Conservation (phyloP, 2,888 invertebrate species). For the Aphidoletes aphidimyza region DNA sequence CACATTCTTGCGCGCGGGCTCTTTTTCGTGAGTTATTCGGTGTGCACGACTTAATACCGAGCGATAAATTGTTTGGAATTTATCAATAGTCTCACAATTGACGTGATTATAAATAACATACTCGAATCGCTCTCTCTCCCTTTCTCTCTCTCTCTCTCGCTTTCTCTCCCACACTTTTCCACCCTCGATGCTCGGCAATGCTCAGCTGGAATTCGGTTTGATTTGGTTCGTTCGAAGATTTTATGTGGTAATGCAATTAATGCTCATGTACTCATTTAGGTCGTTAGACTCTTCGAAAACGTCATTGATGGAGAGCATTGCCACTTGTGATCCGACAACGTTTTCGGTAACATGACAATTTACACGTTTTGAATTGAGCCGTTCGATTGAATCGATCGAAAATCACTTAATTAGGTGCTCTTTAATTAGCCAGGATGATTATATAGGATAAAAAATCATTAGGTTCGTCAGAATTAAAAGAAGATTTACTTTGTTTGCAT, state of each 20-base stretch:
- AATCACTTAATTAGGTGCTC: slow-evolving; percentile 37
- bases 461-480: no score
- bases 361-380: neutral
- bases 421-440: slow-evolving; percentile 7
- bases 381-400: neutral
- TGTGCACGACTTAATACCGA: neutral
- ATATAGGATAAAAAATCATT: no score
- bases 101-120: slow-evolving; percentile 51
- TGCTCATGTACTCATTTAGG: slow-evolving; percentile 12
- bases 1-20: neutral
- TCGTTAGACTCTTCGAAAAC: slow-evolving; percentile 24
- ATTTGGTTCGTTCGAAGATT: neutral
- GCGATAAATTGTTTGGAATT: slow-evolving; percentile 52
- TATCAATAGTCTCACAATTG: slow-evolving; percentile 52
- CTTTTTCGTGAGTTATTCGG: neutral
- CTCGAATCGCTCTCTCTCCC: neutral
- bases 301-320: neutral
- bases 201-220: no score
- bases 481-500: no score
- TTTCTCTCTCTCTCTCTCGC: no score
- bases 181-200: neutral
- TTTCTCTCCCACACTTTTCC: no score
- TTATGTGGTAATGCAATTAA: slow-evolving; percentile 49
- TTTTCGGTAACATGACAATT: slow-evolving; percentile 23
- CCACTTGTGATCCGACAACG: neutral